Base-by-base conservation (phyloP, 2,113 vertebrate genomes). In the Mola mola region DNA sequence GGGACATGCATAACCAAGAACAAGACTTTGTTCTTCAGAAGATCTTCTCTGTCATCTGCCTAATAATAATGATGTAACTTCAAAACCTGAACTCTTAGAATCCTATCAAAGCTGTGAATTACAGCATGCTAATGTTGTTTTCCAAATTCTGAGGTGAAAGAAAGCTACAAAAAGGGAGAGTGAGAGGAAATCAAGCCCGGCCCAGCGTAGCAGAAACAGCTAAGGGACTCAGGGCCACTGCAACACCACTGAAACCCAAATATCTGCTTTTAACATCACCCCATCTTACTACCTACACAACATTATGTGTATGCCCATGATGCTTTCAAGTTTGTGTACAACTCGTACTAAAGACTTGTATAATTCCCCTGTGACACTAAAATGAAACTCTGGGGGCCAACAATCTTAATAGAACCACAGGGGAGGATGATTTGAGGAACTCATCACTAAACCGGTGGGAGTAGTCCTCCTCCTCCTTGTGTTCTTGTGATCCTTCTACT, bases 191-290 rank as follows among this genome's bases (percentile, higher is more conserved):
- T 28, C 57, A 41, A 34, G 59, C 55, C 52, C 52, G 72, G 58
- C 43, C 41, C 58, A 57, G 60, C 56, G 50, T 50, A 67, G 78
- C 55, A 85, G 74, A 80, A 58, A 79, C n/a, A 68, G 51, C 44
- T 64, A 1, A 59, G 53, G 68, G 64, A 73, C 55, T 22, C 34
- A 16, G 72, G 72, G 74, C 60, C 70, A 52, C 15, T 75, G 66
- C 58, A 76, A 62, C 66, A 66, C 60, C 41, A 31, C 37, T 38
- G 24, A 62, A 60, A 79, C 56, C 55, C 57, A 83, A 84, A 88
- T 85, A 89, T 90, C 89, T 89, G 88, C 78, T 88, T 78, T 82
- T 57, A 59, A 67, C 87, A 88, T 90, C 69, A 84, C 66, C 71
- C 51, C 44, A 43, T 66, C 55, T 46, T 44, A 59, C 69, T 75